phyloP scores from a whole-genome alignment of 2,888 invertebrate genomes.

The Loripinus fragilis region DNA sequence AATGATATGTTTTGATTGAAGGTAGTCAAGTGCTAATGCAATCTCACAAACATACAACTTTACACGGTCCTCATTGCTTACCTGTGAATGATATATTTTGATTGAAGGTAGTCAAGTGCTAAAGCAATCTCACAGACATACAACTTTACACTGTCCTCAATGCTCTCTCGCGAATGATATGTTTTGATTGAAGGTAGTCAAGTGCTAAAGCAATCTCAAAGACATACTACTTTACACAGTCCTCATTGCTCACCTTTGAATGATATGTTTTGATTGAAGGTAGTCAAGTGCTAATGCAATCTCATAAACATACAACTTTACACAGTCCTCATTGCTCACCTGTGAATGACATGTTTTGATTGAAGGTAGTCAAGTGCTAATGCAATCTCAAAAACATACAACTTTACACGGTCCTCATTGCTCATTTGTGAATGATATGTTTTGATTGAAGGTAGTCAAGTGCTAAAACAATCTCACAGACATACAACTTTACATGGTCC shows the following conservation, averaged over 20 bases:
- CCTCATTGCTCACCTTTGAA: constrained; percentile 89
- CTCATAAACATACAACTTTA: no score
- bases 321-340: no score
- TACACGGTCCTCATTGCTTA: no score
- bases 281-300: constrained; percentile 93
- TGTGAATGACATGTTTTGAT: no score
- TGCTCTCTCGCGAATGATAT: constrained; percentile 90
- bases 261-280: constrained; percentile 88
- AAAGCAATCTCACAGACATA: no score
- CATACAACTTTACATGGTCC: constrained; percentile 90
- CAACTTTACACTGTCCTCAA: constrained; percentile 40
- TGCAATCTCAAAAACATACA: no score
- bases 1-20: constrained; percentile 89
- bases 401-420: no score
- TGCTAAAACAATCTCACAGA: no score
- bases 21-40: constrained; percentile 91
- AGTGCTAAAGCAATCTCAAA: constrained; percentile 91
- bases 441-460: no score
- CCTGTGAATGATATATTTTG: constrained; percentile 90
- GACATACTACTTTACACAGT: constrained; percentile 89
- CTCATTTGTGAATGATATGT: no score
- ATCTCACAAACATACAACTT: constrained; percentile 91
- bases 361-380: no score
- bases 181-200: constrained; percentile 90
- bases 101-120: constrained; percentile 91